Evolutionary conservation across 2,888 invertebrate species (phyloP).

Genomic region (Epirrhoe alternata): DNA sequence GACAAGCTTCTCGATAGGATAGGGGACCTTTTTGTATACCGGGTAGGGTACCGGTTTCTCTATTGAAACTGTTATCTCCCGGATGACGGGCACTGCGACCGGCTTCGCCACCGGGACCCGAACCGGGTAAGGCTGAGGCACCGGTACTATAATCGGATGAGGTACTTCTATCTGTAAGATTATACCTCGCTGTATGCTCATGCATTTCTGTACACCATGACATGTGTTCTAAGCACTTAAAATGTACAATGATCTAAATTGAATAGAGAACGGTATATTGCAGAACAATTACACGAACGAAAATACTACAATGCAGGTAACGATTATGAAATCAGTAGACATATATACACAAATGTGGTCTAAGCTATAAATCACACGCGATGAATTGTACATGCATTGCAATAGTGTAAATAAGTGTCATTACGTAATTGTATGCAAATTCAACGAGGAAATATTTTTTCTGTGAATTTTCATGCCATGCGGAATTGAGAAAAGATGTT

Average conservation of each 20-base stretch:
- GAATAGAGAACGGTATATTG: neutral
- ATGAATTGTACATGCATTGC: conserved; percentile 34
- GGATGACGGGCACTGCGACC: conserved; percentile 88
- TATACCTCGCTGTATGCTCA: conserved; percentile 40
- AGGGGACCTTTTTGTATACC: conserved; percentile 89
- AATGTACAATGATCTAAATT: neutral
- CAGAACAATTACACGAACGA: neutral
- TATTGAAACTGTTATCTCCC: conserved; percentile 84
- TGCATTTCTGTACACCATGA: conserved; percentile 18
- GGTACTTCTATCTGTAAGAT: conserved; percentile 88
- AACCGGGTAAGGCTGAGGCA: conserved; percentile 91
- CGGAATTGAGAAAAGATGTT: conserved; percentile 5
- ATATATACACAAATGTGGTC: neutral
- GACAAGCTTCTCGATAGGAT: conserved; percentile 90
- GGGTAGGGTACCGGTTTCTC: conserved; percentile 88
- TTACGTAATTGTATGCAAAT: conserved; percentile 35
- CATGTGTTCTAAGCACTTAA: neutral
- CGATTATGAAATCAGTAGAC: conserved; percentile 6
- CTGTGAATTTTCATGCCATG: conserved; percentile 26
- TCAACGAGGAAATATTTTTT: conserved; percentile 24
- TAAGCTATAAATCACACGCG: conserved; percentile 29
- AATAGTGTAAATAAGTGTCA: conserved; percentile 32
- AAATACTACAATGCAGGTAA: neutral
- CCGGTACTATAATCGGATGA: conserved; percentile 90
- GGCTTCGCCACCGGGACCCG: conserved; percentile 89